A percentile compares a stretch with the other conserved stretches of the same genome.
These are phyloP conservation scores for Aphidius colemani DNA, from an alignment of 2,888 invertebrate species.

Conservation along the genomic window DNA sequence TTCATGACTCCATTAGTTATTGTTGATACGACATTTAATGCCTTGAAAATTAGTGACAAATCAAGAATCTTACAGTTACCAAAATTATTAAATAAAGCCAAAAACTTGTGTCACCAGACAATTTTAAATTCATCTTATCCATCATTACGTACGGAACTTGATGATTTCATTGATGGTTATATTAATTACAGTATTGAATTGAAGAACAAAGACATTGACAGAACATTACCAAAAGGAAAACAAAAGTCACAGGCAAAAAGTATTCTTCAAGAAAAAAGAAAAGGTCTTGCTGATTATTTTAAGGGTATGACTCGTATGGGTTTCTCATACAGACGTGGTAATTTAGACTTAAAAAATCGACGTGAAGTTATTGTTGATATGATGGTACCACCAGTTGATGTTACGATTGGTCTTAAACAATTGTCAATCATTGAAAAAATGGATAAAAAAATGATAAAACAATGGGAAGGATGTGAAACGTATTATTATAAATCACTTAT, in stretches of 20 bases:
- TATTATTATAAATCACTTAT: slow-evolving; percentile 77
- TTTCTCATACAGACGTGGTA: slow-evolving; percentile 80
- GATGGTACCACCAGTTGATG: slow-evolving; percentile 72
- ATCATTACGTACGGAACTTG: slow-evolving; percentile 67
- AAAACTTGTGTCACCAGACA: slow-evolving; percentile 69
- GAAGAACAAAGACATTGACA: slow-evolving; percentile 66
- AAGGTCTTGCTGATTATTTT: slow-evolving; percentile 84
- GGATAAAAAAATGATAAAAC: slow-evolving; percentile 63
- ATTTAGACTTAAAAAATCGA: slow-evolving; percentile 57
- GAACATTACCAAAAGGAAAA: slow-evolving; percentile 67
- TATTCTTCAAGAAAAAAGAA: slow-evolving; percentile 83
- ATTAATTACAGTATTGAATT: slow-evolving; percentile 74
- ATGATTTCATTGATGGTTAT: slow-evolving; percentile 69
- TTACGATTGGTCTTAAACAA: slow-evolving; percentile 66
- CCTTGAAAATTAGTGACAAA: slow-evolving; percentile 47
- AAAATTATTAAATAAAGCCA: slow-evolving; percentile 66
- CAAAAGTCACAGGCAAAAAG: slow-evolving; percentile 80
- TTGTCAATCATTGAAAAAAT: slow-evolving; percentile 59
- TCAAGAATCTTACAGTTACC: slow-evolving; percentile 50
- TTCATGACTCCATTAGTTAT: slow-evolving; percentile 47
- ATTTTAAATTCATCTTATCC: slow-evolving; percentile 67
- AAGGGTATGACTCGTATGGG: slow-evolving; percentile 76
- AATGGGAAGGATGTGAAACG: slow-evolving; percentile 76
- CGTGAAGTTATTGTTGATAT: slow-evolving; percentile 66
- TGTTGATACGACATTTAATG: slow-evolving; percentile 6